Evolutionary conservation across 2,888 invertebrate genomes (phyloP), one percentile per base, ranked within the genome.

Genomic region (Amblyteles armatorius): DNA sequence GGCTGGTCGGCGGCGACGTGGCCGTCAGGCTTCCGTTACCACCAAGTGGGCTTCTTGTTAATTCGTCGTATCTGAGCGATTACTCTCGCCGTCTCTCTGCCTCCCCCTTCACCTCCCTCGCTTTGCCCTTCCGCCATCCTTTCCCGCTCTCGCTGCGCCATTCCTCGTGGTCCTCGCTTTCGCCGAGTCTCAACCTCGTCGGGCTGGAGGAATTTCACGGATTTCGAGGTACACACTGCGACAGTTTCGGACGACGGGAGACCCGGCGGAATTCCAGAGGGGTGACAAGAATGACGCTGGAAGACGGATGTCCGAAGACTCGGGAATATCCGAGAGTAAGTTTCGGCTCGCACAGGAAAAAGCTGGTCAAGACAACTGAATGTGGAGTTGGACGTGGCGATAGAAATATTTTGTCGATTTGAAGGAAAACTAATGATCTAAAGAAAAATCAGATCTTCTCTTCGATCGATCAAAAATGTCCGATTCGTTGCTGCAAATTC

Each of bases 21-120:
- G 29, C 44, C 73, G 36, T 82, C 48, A 69, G 33, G 22, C 44
- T 77, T 60, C 48, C 44, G 48, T 80, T 81, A 68, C 50, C 78
- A 36, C 68, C 55, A 72, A 82, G 67, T 78, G 55, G 78, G 72
- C 48, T 78, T 73, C 78, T 72, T 29, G 82, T 65, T 82, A 60
- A 77, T 82, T 82, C 63, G 76, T 76, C 55, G 78, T 67, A 78
- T 78, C 78, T 9, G 60, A 78, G 71, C 57, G 78, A 40, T 78
- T 82, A 73, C 72, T 67, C 73, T 55, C 50, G 11, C 26, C 16
- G 22, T 40, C 16, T 60, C 33, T 22, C 57, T 6, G 13, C 26
- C 13, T 22, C 67, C 9, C 29, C 16, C n/a, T 33, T 22, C 11
- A 48, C 29, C 50, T 60, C 57, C 69, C 44, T 16, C 13, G 16